These are phyloP conservation scores for Troglohyphantes excavatus DNA, from an alignment of 2,888 invertebrate species.

Conservation along the genomic window DNA sequence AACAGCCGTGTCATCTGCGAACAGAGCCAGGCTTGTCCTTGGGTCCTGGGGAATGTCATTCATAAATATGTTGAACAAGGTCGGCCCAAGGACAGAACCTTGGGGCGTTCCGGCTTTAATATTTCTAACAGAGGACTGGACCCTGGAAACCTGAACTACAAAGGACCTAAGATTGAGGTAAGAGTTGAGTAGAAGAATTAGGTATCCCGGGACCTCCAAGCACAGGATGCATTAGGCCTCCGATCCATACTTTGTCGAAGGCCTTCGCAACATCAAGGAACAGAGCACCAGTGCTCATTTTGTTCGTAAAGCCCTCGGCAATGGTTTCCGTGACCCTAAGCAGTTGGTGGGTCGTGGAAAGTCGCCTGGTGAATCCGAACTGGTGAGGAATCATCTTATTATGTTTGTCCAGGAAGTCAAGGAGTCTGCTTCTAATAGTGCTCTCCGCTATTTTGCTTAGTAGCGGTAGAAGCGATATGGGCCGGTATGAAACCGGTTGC, in stretches of 20 bases:
- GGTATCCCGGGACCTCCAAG: not conserved
- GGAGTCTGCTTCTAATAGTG: not conserved
- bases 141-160: not conserved
- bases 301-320: not conserved
- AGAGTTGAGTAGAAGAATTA: not conserved
- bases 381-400: not conserved
- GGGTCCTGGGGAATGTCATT: not conserved
- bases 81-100: not conserved
- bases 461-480: not conserved
- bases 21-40: not conserved
- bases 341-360: not conserved
- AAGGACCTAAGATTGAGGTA: not conserved
- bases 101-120: not conserved
- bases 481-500: too few species aligned
- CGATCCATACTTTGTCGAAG: slow-evolving; percentile 14
- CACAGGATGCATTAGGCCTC: not conserved
- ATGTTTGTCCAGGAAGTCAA: too few species aligned
- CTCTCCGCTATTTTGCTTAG: not conserved
- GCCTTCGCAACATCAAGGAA: not conserved
- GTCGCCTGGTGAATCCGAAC: not conserved
- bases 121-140: too few species aligned
- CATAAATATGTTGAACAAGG: not conserved
- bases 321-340: not conserved
- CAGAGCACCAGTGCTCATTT: not conserved
- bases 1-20: slow-evolving; percentile 11